These are phyloP conservation scores for Sycophila texana DNA, from an alignment of 2,888 invertebrate species.

Conservation along the genomic window DNA sequence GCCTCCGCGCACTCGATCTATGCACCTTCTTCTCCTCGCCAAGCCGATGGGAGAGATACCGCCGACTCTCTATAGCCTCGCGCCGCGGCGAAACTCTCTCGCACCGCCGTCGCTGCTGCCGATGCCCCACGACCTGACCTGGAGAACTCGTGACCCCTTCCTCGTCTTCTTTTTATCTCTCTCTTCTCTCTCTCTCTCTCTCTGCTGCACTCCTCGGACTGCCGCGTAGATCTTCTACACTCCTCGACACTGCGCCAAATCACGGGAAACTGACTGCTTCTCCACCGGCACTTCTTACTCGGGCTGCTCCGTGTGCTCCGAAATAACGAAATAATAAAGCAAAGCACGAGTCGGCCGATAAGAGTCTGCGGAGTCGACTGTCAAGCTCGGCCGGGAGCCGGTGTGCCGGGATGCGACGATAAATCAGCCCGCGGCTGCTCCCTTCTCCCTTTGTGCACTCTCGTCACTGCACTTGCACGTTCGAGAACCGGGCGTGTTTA, in stretches of 20 bases:
- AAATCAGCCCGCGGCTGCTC: too few relatives aligned
- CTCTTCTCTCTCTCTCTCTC: background rate
- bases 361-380: too few relatives aligned
- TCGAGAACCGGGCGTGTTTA: background rate
- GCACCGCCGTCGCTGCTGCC: slow-evolving; percentile 20
- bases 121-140: slow-evolving; percentile 52
- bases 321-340: too few relatives aligned
- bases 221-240: background rate
- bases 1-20: background rate
- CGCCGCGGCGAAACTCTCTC: slow-evolving; percentile 44
- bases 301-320: too few relatives aligned
- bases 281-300: too few relatives aligned
- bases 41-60: slow-evolving; percentile 1
- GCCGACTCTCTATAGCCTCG: slow-evolving; percentile 2
- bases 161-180: background rate
- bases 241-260: background rate
- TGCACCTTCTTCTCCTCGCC: slow-evolving; percentile 8
- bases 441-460: background rate
- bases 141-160: slow-evolving; percentile 57
- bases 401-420: too few relatives aligned
- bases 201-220: background rate
- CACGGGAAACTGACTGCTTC: background rate
- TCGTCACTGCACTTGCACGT: background rate
- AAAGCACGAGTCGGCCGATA: too few relatives aligned
- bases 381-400: too few relatives aligned